Evolutionary conservation across 2,888 invertebrate species (phyloP), one percentile per base, ranked within the genome.

Genomic region (Dryobotodes eremita): DNA sequence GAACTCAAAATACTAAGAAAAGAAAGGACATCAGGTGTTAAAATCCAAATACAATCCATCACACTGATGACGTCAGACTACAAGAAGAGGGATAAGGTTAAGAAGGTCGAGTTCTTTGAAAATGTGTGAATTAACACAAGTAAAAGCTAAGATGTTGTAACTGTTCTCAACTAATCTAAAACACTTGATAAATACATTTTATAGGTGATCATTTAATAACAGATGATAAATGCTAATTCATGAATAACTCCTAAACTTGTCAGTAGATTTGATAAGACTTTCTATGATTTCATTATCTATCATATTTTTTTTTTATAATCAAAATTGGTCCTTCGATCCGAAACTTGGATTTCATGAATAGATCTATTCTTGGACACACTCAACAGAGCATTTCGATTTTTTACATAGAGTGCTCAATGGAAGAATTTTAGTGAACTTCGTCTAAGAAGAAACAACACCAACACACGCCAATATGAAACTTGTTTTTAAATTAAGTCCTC

Each of bases 111-210:
- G 59, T 68, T 79, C 80, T 71, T 53, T 6, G 64, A 46, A 69
- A 57, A 65, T 15, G 11, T 10, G 13, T 70, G 53, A 75, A 53
- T 82, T 57, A 70, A 77, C 48, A 62, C 42, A 36, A 66, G 77
- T 55, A 83, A 83, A 75, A 53, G n/a, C 17, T 46, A 62, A 69
- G 64, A 50, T 59, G n/a, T 15, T n/a, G 20, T 68, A 68, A 53
- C 23, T 26, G n/a, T 23, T 55, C 48, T 46, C 8, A 53, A 31
- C n/a, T 31, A n/a, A 53, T 53, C 20, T 53, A 11, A 46, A 80
- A 46, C 36, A 53, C 2, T n/a, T 11, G 59, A 42, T 11, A 36
- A 10, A 50, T 50, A 26, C 13, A 64, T 55, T 36, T 36, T 36
- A 6, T 53, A n/a, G 20, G 11, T 26, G 31, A 36, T 31, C n/a